phyloP scores from a whole-genome alignment of 2,113 vertebrate species.

The Pseudopipra pipra region DNA sequence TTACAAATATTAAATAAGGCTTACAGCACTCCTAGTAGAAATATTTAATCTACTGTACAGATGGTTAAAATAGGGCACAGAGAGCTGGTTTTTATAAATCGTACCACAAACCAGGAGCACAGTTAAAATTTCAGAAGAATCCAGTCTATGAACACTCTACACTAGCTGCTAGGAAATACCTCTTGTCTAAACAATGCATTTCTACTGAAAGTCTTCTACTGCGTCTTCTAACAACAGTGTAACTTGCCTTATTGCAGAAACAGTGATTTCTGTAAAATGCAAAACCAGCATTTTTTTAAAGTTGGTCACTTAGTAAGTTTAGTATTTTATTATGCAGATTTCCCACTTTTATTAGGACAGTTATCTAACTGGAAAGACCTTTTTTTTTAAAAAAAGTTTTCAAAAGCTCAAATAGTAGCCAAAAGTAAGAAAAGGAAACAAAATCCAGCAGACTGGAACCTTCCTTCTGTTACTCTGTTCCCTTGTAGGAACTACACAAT shows the following conservation, averaged over 20 bases:
- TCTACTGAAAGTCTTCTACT: neutral
- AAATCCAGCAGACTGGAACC: neutral
- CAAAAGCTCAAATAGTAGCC: neutral
- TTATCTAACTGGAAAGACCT: neutral
- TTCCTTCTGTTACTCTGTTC: neutral
- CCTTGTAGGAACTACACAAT: neutral
- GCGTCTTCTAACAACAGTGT: neutral
- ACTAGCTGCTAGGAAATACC: neutral
- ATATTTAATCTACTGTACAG: conserved; percentile 33
- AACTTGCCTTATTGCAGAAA: neutral
- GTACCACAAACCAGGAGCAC: neutral
- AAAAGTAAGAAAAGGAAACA: neutral
- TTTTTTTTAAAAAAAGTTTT: neutral
- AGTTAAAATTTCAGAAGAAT: neutral
- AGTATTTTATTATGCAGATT: neutral
- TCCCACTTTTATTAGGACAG: neutral
- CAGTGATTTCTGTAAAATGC: neutral
- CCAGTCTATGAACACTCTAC: neutral
- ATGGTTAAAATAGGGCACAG: conserved; percentile 49
- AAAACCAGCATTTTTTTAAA: neutral
- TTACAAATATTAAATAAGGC: conserved; percentile 47
- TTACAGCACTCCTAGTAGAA: conserved; percentile 35
- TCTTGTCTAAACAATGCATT: neutral
- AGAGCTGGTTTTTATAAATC: conserved; percentile 36
- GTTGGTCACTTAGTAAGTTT: neutral